Evolutionary conservation across 2,888 invertebrate species (phyloP).

Genomic region (Drosophila mimica): DNA sequence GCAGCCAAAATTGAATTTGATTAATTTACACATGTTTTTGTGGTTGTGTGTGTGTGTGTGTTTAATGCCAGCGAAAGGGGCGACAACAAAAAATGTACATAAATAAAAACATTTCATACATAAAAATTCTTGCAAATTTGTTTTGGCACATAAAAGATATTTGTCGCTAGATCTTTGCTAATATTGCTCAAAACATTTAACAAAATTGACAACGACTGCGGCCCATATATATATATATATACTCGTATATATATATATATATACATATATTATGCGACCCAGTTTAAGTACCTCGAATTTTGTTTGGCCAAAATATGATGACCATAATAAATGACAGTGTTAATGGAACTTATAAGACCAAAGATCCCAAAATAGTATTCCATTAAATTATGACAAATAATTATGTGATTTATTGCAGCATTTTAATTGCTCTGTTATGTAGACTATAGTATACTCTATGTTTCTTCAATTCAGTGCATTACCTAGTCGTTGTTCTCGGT

Average conservation of each 20-base stretch:
- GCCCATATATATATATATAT: constrained; percentile 16
- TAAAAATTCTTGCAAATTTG: constrained; percentile 58
- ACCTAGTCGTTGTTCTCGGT: not conserved
- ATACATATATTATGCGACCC: constrained; percentile 37
- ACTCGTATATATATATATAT: not conserved
- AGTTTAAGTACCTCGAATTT: constrained; percentile 50
- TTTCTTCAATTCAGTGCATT: constrained; percentile 9
- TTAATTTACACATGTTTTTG: constrained; percentile 61
- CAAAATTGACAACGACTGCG: constrained; percentile 74
- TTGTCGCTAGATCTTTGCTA: constrained; percentile 58
- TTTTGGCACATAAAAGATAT: constrained; percentile 68
- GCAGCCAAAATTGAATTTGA: constrained; percentile 56
- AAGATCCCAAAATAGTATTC: not conserved
- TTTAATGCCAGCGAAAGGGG: constrained; percentile 4
- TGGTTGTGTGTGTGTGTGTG: constrained; percentile 26
- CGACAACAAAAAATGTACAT: constrained; percentile 30
- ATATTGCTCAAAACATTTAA: constrained; percentile 75
- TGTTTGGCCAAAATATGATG: not conserved
- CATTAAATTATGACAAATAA: not conserved
- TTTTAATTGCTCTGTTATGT: not conserved
- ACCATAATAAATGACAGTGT: constrained; percentile 5
- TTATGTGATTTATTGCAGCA: not conserved
- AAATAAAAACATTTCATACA: constrained; percentile 53
- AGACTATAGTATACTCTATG: not conserved
- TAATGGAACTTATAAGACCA: constrained; percentile 4